These are phyloP conservation scores for Telmatochromis sp. DNA, from an alignment of 2,113 vertebrate species.

Conservation along the genomic window DNA sequence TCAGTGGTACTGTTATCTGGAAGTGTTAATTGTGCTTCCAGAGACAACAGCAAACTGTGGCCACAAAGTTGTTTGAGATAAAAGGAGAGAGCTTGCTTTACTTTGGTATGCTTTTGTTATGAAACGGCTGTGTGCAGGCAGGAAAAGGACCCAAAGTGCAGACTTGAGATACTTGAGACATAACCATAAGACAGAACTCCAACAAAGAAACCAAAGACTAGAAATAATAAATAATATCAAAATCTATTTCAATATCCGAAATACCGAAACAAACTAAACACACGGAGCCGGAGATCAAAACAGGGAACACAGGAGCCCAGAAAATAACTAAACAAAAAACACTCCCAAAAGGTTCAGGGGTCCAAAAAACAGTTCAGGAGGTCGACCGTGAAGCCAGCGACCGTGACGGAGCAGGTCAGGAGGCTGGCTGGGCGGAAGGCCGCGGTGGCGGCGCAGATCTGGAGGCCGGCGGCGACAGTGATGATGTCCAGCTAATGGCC, in stretches of 20 bases:
- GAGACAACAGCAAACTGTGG: neutral
- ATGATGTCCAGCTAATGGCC: neutral
- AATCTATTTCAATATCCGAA: neutral
- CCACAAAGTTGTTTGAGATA: neutral
- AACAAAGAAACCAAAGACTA: neutral
- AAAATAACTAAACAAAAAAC: neutral
- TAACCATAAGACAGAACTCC: neutral
- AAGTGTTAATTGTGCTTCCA: neutral
- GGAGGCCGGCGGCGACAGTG: neutral
- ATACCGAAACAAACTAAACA: neutral
- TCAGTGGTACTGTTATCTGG: neutral
- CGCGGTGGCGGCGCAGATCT: neutral
- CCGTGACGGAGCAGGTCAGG: neutral
- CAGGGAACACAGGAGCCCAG: neutral
- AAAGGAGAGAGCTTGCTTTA: neutral
- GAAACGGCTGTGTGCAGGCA: neutral
- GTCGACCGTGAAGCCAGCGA: neutral
- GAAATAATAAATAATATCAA: neutral
- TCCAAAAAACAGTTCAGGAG: neutral
- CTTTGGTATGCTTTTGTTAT: neutral
- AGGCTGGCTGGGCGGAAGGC: fast-evolving
- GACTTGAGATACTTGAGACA: neutral
- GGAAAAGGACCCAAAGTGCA: neutral
- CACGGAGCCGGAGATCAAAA: neutral
- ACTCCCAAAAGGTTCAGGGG: neutral